Base-by-base conservation (phyloP, 2,797 vertebrate genomes). In the Acipenser transmontanus region DNA sequence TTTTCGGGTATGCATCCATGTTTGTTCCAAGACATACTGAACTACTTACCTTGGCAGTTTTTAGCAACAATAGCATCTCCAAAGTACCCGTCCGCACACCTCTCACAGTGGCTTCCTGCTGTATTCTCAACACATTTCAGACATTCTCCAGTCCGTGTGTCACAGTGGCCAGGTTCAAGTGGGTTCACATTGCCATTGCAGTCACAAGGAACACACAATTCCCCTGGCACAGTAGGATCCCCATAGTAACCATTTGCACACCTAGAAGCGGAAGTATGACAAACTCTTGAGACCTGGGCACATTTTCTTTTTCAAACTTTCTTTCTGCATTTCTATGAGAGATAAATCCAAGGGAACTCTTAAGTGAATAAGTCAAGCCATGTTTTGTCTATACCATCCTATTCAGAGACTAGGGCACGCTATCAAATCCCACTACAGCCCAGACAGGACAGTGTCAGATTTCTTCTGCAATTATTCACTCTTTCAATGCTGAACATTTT, bases 241-340 rank as follows among this genome's bases (percentile, higher is more conserved):
- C 97, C 95, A 49, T 92, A 86, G 87, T 92, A 98, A 77, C 95
- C 95, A 13, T 89, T 87, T 67, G 92, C 89, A 76, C 97, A 98
- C 87, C 97, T 98, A 75, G 7, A 80, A 50, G 52, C 20, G 70
- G 61, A 64, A 4, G 63, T 10, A 49, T 9, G 34, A 62, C 8
- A 49, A 67, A 17, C 34, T 49, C 20, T 10, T 12, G 10, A 50
- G 20, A 8, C 47, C 6, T 50, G 14, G 8, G 17, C 4, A 34
- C 20, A 34, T 34, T 34, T 34, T 34, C 4, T 3, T 34, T 34
- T 34, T 34, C 1, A 17, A 17, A 17, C 34, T 34, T 34, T 34
- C 34, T 34, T 34, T 34, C 34, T 34, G 34, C 34, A 34, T 34
- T 34, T 34, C 34, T 34, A 34, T 34, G 34, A 34, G 34, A 34